Conservation (phyloP, 2,113 vertebrate species). For the Poicephalus gulielmi region DNA sequence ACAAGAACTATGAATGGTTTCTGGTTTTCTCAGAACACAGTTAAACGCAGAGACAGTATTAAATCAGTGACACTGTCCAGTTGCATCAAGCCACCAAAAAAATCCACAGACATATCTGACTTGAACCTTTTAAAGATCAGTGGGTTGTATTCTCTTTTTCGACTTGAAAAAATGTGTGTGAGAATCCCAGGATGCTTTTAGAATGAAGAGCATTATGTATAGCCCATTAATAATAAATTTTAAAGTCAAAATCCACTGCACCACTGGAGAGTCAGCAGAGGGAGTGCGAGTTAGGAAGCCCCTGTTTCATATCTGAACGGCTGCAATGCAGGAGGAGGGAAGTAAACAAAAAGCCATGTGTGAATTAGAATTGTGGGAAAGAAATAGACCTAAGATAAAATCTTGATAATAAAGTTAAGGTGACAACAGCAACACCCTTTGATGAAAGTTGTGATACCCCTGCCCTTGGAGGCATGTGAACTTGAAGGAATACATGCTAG, state of each 20-base stretch:
- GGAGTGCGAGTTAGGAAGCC: conserved; percentile 52
- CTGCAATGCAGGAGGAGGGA: not conserved
- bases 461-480: not conserved
- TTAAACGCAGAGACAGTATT: not conserved
- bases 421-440: not conserved
- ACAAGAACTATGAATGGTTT: conserved; percentile 19
- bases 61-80: not conserved
- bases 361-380: conserved; percentile 14
- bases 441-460: not conserved
- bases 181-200: not conserved
- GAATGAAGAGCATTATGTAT: not conserved
- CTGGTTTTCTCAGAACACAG: conserved; percentile 22
- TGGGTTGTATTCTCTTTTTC: not conserved
- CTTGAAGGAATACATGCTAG: not conserved
- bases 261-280: conserved; percentile 54
- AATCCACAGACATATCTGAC: not conserved
- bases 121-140: not conserved
- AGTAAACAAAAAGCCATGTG: conserved; percentile 6
- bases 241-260: not conserved
- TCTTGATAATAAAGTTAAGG: not conserved
- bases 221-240: not conserved
- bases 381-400: not conserved
- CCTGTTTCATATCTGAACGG: conserved; percentile 4
- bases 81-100: conserved; percentile 13
- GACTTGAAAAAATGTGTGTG: not conserved